A percentile compares a stretch with the other conserved stretches of the same genome.
Conservation (phyloP, 2,888 invertebrate genomes). For the Mechanitis messenoides region DNA sequence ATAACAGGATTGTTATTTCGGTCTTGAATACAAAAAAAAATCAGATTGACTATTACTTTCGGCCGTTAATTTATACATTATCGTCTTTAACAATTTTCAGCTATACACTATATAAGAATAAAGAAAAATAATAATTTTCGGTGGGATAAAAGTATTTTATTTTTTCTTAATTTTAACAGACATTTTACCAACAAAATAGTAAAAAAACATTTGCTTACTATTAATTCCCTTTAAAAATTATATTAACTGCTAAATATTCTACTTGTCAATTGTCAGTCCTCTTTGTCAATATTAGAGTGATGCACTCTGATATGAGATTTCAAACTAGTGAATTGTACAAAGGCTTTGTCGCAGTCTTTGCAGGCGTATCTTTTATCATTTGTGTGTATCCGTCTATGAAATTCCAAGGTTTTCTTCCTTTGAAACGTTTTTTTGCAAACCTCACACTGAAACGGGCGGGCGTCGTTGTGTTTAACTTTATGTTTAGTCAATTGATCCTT, state of each 20-base stretch:
- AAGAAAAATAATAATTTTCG: too few relatives aligned
- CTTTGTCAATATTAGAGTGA: constrained; percentile 43
- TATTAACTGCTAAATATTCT: background rate
- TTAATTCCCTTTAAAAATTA: too few relatives aligned
- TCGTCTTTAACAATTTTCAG: too few relatives aligned
- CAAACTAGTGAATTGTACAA: constrained; percentile 75
- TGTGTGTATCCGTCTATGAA: constrained; percentile 74
- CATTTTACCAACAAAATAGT: too few relatives aligned
- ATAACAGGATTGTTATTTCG: too few relatives aligned
- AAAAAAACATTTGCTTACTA: too few relatives aligned
- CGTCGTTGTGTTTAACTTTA: constrained; percentile 73
- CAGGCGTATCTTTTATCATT: constrained; percentile 74
- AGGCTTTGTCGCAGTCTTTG: constrained; percentile 72
- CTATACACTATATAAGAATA: too few relatives aligned
- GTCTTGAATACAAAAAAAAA: too few relatives aligned
- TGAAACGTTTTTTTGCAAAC: constrained; percentile 77
- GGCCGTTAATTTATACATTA: too few relatives aligned
- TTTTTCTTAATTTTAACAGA: too few relatives aligned
- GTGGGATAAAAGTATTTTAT: too few relatives aligned
- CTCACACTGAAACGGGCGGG: constrained; percentile 74
- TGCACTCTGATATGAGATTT: constrained; percentile 75
- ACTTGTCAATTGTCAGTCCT: background rate
- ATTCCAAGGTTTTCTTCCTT: constrained; percentile 72
- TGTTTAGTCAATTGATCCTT: constrained; percentile 70
- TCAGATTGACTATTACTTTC: too few relatives aligned